These are phyloP conservation scores for Xylophagus ater DNA, from an alignment of 2,888 invertebrate genomes.

Conservation along the genomic window DNA sequence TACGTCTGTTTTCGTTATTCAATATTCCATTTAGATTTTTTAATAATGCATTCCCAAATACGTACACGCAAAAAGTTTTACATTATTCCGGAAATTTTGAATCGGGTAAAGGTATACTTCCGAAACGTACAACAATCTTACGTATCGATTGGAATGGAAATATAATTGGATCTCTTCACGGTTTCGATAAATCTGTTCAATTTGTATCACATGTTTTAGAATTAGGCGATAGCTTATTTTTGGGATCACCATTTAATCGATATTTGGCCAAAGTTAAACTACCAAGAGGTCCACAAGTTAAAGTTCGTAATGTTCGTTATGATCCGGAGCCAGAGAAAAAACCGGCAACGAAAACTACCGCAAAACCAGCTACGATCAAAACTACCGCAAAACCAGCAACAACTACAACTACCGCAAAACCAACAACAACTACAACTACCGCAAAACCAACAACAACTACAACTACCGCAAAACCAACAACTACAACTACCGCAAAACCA, in stretches of 20 bases:
- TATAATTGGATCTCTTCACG: slow-evolving; percentile 55
- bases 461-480: slow-evolving; percentile 18
- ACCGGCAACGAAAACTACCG: slow-evolving; percentile 17
- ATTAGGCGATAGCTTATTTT: slow-evolving; percentile 50
- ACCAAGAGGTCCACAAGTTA: slow-evolving; percentile 30
- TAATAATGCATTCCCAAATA: slow-evolving; percentile 54
- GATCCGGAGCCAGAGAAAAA: slow-evolving; percentile 20
- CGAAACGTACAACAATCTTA: slow-evolving; percentile 46
- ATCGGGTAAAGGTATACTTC: slow-evolving; percentile 33
- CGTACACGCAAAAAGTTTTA: slow-evolving; percentile 48
- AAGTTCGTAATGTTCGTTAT: slow-evolving; percentile 32
- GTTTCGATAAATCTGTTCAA: slow-evolving; percentile 44
- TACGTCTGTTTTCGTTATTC: slow-evolving; percentile 46
- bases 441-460: slow-evolving; percentile 22
- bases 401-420: slow-evolving; percentile 20
- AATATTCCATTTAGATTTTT: slow-evolving; percentile 54
- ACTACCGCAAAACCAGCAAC: slow-evolving; percentile 22
- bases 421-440: slow-evolving; percentile 20
- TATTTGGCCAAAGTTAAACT: slow-evolving; percentile 54
- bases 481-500: slow-evolving; percentile 17
- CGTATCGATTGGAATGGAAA: slow-evolving; percentile 62
- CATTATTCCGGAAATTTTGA: slow-evolving; percentile 60
- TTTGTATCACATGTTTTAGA: slow-evolving; percentile 56
- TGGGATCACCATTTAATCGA: slow-evolving; percentile 57
- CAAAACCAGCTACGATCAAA: slow-evolving; percentile 21